phyloP scores from a whole-genome alignment of 2,797 vertebrate species.

The Ciconia nigra region DNA sequence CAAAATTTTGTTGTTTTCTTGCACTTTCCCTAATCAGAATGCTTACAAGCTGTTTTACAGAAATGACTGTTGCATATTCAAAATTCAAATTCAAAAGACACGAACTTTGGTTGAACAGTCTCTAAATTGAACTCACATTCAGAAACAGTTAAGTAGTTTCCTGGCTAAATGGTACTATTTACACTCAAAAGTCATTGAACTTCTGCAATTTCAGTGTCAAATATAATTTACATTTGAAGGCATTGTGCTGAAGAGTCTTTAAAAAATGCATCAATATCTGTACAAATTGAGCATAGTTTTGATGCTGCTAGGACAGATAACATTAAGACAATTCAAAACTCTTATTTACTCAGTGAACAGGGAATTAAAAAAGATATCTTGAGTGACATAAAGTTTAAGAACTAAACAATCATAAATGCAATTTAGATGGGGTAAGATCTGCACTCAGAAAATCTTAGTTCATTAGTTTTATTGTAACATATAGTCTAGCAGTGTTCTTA shows the following conservation, averaged over 20 bases:
- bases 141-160: neutral
- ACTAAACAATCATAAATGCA: slow-evolving; percentile 12
- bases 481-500: slow-evolving; percentile 12
- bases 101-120: neutral
- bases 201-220: neutral
- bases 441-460: neutral
- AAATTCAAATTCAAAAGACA: neutral
- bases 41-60: neutral
- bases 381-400: neutral
- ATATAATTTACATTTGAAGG: neutral
- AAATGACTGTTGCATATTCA: neutral
- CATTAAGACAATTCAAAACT: neutral
- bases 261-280: neutral
- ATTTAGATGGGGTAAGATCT: neutral
- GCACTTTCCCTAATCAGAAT: neutral
- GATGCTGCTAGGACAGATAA: neutral
- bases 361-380: neutral
- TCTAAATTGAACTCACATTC: neutral
- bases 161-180: neutral
- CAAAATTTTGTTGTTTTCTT: neutral
- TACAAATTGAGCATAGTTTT: neutral
- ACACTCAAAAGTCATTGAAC: neutral
- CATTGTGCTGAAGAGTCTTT: neutral
- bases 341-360: neutral
- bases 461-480: slow-evolving; percentile 21